Percentiles rank a stretch among this genome's conserved stretches.
These are phyloP conservation scores for Trichomycterus rosablanca DNA, from an alignment of 2,113 vertebrate genomes.

Conservation along the genomic window DNA sequence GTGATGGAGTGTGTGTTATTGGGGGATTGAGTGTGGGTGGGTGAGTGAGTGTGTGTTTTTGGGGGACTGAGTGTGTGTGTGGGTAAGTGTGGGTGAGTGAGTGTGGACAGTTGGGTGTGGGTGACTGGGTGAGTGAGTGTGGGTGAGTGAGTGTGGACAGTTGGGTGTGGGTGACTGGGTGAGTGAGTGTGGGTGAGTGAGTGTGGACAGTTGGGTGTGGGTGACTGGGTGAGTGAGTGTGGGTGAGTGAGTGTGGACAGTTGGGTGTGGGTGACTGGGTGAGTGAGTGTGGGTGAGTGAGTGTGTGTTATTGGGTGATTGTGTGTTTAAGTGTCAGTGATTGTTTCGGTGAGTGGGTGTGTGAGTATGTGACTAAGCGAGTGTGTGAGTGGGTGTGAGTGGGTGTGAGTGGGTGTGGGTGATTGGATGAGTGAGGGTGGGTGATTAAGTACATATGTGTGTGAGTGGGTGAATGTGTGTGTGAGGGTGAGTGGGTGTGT, in stretches of 20 bases:
- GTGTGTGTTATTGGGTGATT: not conserved
- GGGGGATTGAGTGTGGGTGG: too few relatives aligned
- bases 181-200: not conserved
- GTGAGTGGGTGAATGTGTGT: not conserved
- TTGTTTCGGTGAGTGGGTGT: too few relatives aligned
- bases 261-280: not conserved
- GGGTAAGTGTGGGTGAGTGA: not conserved
- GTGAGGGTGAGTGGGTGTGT: not conserved
- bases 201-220: not conserved
- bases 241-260: constrained; percentile 2
- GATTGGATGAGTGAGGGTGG: too few relatives aligned
- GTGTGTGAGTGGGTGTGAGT: not conserved
- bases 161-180: not conserved
- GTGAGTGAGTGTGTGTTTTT: not conserved
- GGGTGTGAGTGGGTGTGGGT: not conserved
- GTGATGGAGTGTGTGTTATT: not conserved
- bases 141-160: not conserved
- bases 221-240: not conserved
- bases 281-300: not conserved
- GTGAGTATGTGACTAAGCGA: not conserved
- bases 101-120: not conserved
- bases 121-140: not conserved
- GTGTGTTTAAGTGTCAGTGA: too few relatives aligned
- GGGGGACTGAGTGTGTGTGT: not conserved
- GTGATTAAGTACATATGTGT: not conserved